Percentiles rank a stretch among this genome's conserved stretches.
Conservation (phyloP, 1,140 invertebrate genomes). For the Idris sp. region DNA sequence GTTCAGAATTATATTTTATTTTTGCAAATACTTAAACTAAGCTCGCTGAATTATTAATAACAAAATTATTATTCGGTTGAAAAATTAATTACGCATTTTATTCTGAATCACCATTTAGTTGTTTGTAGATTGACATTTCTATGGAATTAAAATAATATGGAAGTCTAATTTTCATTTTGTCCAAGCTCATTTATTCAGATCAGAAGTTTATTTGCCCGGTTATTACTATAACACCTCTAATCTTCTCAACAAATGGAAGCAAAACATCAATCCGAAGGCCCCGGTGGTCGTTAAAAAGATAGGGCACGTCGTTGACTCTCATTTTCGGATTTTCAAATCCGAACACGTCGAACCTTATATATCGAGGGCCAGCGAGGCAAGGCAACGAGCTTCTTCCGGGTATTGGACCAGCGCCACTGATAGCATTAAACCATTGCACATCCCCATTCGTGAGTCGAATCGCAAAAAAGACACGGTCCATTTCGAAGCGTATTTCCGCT, state of each 20-base stretch:
- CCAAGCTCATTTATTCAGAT: neutral
- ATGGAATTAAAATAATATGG: too few species aligned
- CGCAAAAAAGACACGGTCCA: constrained; percentile 48
- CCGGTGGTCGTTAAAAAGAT: constrained; percentile 35
- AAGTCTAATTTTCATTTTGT: too few species aligned
- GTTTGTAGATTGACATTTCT: too few species aligned
- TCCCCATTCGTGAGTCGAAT: constrained; percentile 61
- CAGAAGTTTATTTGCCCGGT: constrained; percentile 2
- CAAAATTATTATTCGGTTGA: too few species aligned
- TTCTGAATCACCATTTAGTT: too few species aligned
- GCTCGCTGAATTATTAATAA: too few species aligned
- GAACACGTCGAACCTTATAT: constrained; percentile 55
- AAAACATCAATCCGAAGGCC: constrained; percentile 39
- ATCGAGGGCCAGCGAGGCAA: constrained; percentile 20
- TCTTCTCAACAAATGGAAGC: constrained; percentile 28
- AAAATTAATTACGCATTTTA: too few species aligned
- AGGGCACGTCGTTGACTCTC: constrained; percentile 35
- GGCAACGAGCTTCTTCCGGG: constrained; percentile 53
- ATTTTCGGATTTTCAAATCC: constrained; percentile 58
- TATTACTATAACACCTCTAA: constrained; percentile 29
- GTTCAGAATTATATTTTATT: too few species aligned
- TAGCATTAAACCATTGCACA: constrained; percentile 63
- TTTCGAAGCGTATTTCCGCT: constrained; percentile 43
- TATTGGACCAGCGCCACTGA: constrained; percentile 63
- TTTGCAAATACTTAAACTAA: too few species aligned